Evolutionary conservation across 35 echinoderm and acorn worm species (phyloP).

Genomic region (Ophioderma brevispina): DNA sequence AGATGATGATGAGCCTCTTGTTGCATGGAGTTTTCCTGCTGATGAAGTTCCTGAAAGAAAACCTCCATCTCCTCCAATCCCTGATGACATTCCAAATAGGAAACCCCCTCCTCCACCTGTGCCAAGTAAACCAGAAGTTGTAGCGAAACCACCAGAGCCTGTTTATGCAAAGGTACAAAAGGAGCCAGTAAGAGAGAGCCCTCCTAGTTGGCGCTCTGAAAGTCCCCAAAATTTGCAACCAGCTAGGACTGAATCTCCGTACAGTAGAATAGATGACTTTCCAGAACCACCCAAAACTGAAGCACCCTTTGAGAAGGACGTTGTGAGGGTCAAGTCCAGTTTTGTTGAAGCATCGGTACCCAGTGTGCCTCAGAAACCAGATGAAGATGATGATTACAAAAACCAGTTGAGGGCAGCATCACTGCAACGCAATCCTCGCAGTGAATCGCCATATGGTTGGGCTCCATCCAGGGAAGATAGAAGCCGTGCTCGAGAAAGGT

Average conservation of each 20-base stretch:
- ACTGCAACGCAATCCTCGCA: not conserved
- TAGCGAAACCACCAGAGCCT: slow-evolving; percentile 5
- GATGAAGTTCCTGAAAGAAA: slow-evolving; percentile 25
- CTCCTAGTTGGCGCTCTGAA: slow-evolving; percentile 18
- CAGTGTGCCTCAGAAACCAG: not conserved
- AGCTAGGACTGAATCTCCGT: not conserved
- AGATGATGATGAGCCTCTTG: slow-evolving; percentile 9
- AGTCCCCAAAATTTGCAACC: not conserved
- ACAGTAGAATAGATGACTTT: not conserved
- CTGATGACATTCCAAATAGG: not conserved
- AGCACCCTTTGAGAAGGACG: not conserved
- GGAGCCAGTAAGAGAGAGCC: slow-evolving; percentile 50
- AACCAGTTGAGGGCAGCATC: not conserved
- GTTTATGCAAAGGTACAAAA: slow-evolving; percentile 45
- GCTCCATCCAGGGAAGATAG: not conserved
- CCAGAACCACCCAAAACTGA: not conserved
- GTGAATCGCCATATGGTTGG: not conserved
- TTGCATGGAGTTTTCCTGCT: slow-evolving; percentile 37
- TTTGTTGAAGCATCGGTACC: not conserved
- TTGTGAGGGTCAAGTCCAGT: slow-evolving; percentile 19
- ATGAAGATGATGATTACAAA: not conserved
- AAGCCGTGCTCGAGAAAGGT: not conserved
- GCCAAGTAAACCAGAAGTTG: slow-evolving; percentile 2
- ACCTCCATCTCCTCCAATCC: not conserved
- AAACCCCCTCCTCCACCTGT: slow-evolving; percentile 18